Percentiles rank a stretch among this genome's conserved stretches.
Conservation (phyloP, 2,797 vertebrate species). For the Choloepus didactylus region DNA sequence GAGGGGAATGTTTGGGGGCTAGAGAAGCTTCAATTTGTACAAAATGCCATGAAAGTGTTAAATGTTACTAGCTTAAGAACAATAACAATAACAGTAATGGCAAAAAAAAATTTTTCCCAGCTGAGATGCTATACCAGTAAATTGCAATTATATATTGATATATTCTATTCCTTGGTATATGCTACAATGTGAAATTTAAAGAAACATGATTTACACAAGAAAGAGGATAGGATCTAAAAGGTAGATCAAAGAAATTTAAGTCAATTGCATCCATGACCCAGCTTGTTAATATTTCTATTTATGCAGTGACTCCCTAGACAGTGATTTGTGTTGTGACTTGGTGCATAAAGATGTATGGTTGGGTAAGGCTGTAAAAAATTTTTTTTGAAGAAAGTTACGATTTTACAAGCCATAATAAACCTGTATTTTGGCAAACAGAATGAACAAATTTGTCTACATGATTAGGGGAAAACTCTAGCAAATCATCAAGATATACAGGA, state of each 20-base stretch:
- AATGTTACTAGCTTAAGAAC: constrained; percentile 12
- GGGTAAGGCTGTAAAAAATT: constrained; percentile 46
- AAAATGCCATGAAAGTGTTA: neutral
- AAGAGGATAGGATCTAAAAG: constrained; percentile 39
- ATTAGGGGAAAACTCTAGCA: constrained; percentile 59
- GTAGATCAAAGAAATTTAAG: neutral
- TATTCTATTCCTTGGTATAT: constrained; percentile 12
- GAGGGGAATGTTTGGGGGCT: neutral
- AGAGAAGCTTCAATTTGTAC: neutral
- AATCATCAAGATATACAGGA: constrained; percentile 46
- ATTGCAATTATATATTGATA: neutral
- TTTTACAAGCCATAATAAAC: constrained; percentile 55
- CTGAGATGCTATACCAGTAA: neutral
- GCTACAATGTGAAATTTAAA: constrained; percentile 25
- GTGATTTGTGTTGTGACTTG: constrained; percentile 56
- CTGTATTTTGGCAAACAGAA: constrained; percentile 50
- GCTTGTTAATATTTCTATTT: constrained; percentile 39
- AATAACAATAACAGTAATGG: neutral
- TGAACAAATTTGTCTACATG: constrained; percentile 24
- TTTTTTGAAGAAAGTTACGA: constrained; percentile 57
- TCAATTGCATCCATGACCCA: constrained; percentile 9
- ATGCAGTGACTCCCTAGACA: neutral
- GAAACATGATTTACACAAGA: neutral
- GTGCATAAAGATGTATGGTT: constrained; percentile 66
- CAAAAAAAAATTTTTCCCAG: neutral